Conservation (phyloP, 2,113 vertebrate genomes). For the Gnathonemus longibarbis region DNA sequence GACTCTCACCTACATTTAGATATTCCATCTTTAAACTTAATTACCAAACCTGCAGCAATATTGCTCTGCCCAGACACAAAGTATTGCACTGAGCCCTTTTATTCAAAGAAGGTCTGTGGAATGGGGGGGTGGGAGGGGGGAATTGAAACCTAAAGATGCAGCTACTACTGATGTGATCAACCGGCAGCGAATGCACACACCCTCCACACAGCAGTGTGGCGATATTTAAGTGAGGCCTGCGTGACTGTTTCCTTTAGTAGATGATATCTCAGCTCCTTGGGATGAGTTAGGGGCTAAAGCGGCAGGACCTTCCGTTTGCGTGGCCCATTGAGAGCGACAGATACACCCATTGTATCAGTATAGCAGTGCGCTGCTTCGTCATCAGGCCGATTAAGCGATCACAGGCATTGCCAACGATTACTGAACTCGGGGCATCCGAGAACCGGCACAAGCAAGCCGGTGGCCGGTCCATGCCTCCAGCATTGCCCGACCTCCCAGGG, state of each 20-base stretch:
- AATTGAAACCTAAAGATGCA: background rate
- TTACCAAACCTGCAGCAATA: constrained; percentile 49
- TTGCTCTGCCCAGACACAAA: constrained; percentile 31
- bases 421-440: background rate
- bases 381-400: background rate
- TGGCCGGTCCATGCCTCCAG: background rate
- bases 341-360: background rate
- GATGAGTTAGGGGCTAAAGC: background rate
- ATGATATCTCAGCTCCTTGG: background rate
- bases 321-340: background rate
- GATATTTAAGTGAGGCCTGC: background rate
- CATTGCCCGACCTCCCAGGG: background rate
- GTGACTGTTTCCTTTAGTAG: background rate
- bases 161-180: background rate
- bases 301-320: background rate
- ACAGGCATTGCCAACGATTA: background rate
- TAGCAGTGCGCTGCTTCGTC: background rate
- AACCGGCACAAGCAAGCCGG: background rate
- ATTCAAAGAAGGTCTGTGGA: constrained; percentile 43
- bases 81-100: constrained; percentile 53
- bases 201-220: too few species aligned
- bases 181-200: background rate
- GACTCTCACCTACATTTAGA: constrained; percentile 44
- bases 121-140: constrained; percentile 16
- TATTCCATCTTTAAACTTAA: constrained; percentile 65